These are phyloP conservation scores for Lordiphosa clarofinis DNA, from an alignment of 1,140 invertebrate genomes.

Conservation along the genomic window DNA sequence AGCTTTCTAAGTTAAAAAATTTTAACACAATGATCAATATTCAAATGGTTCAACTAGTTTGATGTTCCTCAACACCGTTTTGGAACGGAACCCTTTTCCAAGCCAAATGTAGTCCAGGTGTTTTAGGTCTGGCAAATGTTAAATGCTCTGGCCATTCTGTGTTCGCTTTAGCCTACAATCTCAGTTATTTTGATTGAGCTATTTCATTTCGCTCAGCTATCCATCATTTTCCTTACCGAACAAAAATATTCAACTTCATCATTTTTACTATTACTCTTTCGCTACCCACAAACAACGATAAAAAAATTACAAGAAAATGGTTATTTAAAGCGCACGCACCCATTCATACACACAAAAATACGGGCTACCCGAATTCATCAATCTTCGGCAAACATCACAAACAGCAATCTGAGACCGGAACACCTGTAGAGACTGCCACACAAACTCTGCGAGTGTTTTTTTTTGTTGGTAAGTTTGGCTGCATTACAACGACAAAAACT, in stretches of 20 bases:
- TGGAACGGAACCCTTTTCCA: too few relatives aligned
- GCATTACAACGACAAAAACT: slow-evolving; percentile 26
- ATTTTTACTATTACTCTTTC: slow-evolving; percentile 2
- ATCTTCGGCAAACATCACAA: slow-evolving; percentile 44
- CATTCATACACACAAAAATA: not conserved
- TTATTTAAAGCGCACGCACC: slow-evolving; percentile 28
- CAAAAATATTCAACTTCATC: slow-evolving; percentile 8
- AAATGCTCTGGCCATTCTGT: too few relatives aligned
- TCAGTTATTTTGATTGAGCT: slow-evolving; percentile 4
- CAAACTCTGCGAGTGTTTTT: slow-evolving; percentile 19
- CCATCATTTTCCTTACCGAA: slow-evolving; percentile 13
- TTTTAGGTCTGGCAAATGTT: too few relatives aligned
- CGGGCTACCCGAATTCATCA: slow-evolving; percentile 41
- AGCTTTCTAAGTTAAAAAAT: too few relatives aligned
- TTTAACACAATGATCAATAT: too few relatives aligned
- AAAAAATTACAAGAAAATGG: slow-evolving; percentile 11
- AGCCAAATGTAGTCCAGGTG: too few relatives aligned
- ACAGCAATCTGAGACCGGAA: slow-evolving; percentile 28
- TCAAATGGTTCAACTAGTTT: too few relatives aligned
- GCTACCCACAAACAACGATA: too few relatives aligned
- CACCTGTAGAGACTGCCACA: slow-evolving; percentile 63
- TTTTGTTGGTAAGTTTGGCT: slow-evolving; percentile 30
- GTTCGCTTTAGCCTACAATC: not conserved
- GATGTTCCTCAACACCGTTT: too few relatives aligned
- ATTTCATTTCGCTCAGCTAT: not conserved